Evolutionary conservation across 2,797 vertebrate genomes (phyloP), one percentile per base, ranked within the genome.

Genomic region (Enoplosus armatus): DNA sequence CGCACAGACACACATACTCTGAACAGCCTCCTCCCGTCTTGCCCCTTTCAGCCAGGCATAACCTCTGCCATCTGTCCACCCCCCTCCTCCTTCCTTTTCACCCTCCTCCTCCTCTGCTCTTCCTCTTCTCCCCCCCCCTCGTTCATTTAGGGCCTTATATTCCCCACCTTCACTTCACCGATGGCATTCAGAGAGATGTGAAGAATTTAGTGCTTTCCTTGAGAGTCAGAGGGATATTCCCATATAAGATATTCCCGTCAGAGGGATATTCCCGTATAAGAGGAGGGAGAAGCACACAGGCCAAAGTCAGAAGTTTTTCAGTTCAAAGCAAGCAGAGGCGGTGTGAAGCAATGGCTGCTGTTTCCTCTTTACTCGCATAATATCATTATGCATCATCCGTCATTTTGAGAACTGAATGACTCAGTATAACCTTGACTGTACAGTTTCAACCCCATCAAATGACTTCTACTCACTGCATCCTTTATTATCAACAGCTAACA

Each of bases 31-130:
- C 80, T 84, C 83, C 78, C 37, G 7, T 79, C 85, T 82, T 86
- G 85, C 87, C 86, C 89, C 84, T 87, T 90, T 87, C 93, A 93
- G 84, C 87, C 91, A 94, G 93, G 89, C 93, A 93, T 90, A 93
- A 94, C 92, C 88, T 85, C 87, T 92, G 88, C 92, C 91, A 93
- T 93, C 90, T 93, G 91, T 90, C 89, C 72, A 73, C 20, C 80
- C 75, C 65, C 80, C 76, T 79, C 45, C 74, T 66, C 71, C 59
- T 58, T 67, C 69, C 60, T 45, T 78, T 82, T 77, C 33, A 43
- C n/a, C 67, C 72, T 70, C 60, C 45, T 75, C 67, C n/a, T 55
- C 45, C 39, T 50, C 61, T 77, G 27, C 59, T 55, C 47, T 59
- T 76, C 70, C 54, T 74, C 65, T 26, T 69, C 64, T 53, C 24